Percentiles rank a stretch among this genome's conserved stretches.
Conservation (phyloP, 2,888 invertebrate species). For the Ophion slaviceki region DNA sequence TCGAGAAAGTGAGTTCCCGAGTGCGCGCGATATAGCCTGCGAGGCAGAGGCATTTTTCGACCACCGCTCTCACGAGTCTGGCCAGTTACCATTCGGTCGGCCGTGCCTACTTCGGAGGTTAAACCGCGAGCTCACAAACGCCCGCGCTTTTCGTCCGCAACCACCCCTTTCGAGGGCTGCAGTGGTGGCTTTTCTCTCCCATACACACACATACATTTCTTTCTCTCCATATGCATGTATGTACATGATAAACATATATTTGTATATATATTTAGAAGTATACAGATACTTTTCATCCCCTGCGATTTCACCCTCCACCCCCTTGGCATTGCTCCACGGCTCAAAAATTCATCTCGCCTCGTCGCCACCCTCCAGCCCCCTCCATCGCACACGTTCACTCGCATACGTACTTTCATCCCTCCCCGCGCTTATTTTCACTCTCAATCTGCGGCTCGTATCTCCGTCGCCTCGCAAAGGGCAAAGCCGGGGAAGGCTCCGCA, state of each 20-base stretch:
- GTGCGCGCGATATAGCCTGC: background rate
- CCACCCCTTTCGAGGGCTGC: constrained; percentile 18
- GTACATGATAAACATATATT: background rate
- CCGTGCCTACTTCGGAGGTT: constrained; percentile 65
- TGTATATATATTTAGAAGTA: constrained; percentile 2
- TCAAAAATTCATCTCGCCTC: constrained; percentile 58
- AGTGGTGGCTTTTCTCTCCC: background rate
- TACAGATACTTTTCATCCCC: constrained; percentile 6
- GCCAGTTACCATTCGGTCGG: constrained; percentile 69
- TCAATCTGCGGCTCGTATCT: constrained; percentile 36
- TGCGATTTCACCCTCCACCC: constrained; percentile 22
- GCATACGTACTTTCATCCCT: constrained; percentile 11
- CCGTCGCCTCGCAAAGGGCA: constrained; percentile 22
- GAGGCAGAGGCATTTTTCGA: constrained; percentile 29
- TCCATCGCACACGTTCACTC: background rate
- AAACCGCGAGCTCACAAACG: constrained; percentile 47
- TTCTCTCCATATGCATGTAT: background rate
- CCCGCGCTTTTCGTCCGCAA: constrained; percentile 55
- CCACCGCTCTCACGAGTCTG: constrained; percentile 62
- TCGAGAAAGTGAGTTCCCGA: constrained; percentile 8
- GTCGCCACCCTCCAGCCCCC: constrained; percentile 32
- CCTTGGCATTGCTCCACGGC: constrained; percentile 24
- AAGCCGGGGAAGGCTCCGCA: constrained; percentile 3
- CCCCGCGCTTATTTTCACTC: constrained; percentile 25
- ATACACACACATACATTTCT: background rate